Evolutionary conservation across 2,113 vertebrate species (phyloP).

Genomic region (Sigmodon hispidus): DNA sequence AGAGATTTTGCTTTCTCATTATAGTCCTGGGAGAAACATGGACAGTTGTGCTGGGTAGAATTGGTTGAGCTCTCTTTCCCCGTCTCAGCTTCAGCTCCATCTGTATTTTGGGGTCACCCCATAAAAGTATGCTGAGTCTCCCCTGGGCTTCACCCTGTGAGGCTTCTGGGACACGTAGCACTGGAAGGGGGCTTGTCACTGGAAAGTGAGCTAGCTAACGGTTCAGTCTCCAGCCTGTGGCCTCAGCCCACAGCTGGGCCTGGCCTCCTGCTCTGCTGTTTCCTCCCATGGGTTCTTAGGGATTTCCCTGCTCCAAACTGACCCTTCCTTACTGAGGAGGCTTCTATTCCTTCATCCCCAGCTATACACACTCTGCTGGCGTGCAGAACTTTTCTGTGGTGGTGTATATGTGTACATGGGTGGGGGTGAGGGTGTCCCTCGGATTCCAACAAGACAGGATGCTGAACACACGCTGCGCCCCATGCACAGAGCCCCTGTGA

Average conservation of each 20-base stretch:
- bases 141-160: not conserved
- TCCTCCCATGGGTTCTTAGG: not conserved
- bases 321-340: conserved; percentile 19
- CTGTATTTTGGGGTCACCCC: not conserved
- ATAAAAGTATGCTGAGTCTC: not conserved
- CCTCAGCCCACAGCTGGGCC: conserved; percentile 58
- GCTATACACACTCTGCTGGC: not conserved
- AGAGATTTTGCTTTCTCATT: not conserved
- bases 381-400: not conserved
- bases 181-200: not conserved
- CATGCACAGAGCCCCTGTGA: accelerated
- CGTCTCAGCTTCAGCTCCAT: not conserved
- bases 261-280: conserved; percentile 9
- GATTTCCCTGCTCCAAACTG: conserved; percentile 49
- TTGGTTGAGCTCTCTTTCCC: not conserved
- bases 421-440: not conserved
- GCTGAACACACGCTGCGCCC: not conserved
- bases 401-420: too few relatives aligned
- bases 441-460: not conserved
- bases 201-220: not conserved
- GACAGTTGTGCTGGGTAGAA: not conserved
- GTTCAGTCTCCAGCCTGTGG: not conserved
- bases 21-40: not conserved
- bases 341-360: not conserved
- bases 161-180: not conserved